Conservation (phyloP, 1,140 invertebrate species). For the Listronotus bonariensis region DNA sequence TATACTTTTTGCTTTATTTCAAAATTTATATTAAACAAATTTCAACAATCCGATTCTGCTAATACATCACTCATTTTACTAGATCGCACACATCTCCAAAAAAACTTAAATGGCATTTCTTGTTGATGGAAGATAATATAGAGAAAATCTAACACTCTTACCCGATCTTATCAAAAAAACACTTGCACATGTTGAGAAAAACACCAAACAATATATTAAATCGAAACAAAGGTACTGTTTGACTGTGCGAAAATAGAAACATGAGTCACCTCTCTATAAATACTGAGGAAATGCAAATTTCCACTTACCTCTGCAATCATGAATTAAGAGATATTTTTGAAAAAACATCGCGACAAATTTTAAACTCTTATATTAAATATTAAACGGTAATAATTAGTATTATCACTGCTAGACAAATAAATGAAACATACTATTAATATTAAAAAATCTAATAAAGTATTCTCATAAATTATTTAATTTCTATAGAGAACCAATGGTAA, state of each 20-base stretch:
- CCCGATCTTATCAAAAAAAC: constrained; percentile 5
- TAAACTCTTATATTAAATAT: not conserved
- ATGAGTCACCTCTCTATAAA: constrained; percentile 11
- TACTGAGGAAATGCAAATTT: not conserved
- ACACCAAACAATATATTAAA: not conserved
- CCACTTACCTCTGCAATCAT: constrained; percentile 40
- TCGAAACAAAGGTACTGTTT: not conserved
- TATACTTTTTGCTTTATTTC: too few relatives aligned
- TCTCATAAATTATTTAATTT: not conserved
- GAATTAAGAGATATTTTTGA: constrained; percentile 39
- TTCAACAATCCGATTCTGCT: too few relatives aligned
- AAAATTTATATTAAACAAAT: too few relatives aligned
- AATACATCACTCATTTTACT: too few relatives aligned
- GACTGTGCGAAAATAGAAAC: constrained; percentile 8
- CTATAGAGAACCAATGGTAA: too few relatives aligned
- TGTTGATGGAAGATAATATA: too few relatives aligned
- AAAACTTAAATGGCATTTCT: too few relatives aligned
- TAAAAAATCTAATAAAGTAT: not conserved
- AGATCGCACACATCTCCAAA: too few relatives aligned
- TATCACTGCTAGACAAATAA: constrained; percentile 6
- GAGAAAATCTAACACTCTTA: not conserved
- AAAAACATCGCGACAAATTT: constrained; percentile 29
- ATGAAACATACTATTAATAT: not conserved
- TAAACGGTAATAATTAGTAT: not conserved
- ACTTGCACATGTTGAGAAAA: constrained; percentile 1